Conservation (phyloP, 2,888 invertebrate species). For the Drosophila lacicola region DNA sequence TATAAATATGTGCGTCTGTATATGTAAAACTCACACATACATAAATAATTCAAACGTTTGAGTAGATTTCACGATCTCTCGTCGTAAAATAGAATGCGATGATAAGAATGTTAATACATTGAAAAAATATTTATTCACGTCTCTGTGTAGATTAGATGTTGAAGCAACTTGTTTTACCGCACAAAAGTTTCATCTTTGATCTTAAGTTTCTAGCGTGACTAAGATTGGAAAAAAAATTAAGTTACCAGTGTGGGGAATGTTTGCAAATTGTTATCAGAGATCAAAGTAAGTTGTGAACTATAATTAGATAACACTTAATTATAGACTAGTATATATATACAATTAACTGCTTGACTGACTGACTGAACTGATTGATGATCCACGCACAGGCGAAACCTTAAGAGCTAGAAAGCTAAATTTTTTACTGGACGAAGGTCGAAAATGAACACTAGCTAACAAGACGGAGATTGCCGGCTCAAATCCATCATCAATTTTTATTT, state of each 20-base stretch:
- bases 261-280: not conserved
- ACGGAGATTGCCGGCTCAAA: no score
- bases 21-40: not conserved
- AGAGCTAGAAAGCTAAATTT: no score
- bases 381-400: no score
- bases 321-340: not conserved
- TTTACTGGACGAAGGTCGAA: no score
- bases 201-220: conserved; percentile 5
- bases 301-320: not conserved
- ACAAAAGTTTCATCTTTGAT: conserved; percentile 10
- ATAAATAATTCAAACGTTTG: conserved; percentile 1
- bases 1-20: not conserved
- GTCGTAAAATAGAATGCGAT: conserved; percentile 28
- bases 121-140: conserved; percentile 1
- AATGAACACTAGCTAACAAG: no score
- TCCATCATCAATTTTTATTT: no score
- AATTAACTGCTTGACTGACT: no score
- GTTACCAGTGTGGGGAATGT: not conserved
- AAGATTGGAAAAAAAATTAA: not conserved
- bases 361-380: no score
- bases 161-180: conserved; percentile 22
- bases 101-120: conserved; percentile 34
- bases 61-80: conserved; percentile 17
- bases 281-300: no score
- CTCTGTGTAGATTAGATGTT: conserved; percentile 6